phyloP scores from a whole-genome alignment of 2,888 invertebrate species.

The Acheta domesticus region DNA sequence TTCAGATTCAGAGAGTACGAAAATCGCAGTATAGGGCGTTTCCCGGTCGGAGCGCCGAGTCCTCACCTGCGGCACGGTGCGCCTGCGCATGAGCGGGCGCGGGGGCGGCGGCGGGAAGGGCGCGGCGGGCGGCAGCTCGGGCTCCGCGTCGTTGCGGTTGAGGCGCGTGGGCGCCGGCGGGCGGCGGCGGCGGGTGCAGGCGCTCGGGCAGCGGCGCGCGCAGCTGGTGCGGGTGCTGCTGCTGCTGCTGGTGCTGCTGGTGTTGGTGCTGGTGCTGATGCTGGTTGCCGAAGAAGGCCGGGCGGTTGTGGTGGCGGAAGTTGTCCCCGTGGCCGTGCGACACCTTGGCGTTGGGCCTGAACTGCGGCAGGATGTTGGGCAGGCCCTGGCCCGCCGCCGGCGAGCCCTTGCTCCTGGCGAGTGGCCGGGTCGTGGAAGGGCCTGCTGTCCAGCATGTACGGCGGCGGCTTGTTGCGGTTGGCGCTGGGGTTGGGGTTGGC shows the following conservation, averaged over 20 bases:
- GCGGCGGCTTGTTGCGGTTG: not conserved
- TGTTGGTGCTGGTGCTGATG: slow-evolving; percentile 38
- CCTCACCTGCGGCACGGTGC: slow-evolving; percentile 31
- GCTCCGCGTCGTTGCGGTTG: slow-evolving; percentile 43
- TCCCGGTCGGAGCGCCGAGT: no score
- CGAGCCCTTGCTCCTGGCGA: not conserved
- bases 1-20: no score
- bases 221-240: slow-evolving; percentile 40
- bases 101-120: slow-evolving; percentile 49
- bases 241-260: slow-evolving; percentile 32
- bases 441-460: not conserved
- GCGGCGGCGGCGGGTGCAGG: slow-evolving; percentile 52
- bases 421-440: not conserved
- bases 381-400: slow-evolving; percentile 43
- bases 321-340: slow-evolving; percentile 48
- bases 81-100: slow-evolving; percentile 39
- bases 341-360: slow-evolving; percentile 63
- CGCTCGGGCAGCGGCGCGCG: slow-evolving; percentile 45
- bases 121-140: slow-evolving; percentile 37
- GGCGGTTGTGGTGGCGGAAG: slow-evolving; percentile 37
- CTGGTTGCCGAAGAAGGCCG: slow-evolving; percentile 32
- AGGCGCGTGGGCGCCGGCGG: slow-evolving; percentile 42
- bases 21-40: no score
- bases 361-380: slow-evolving; percentile 69
- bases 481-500: slow-evolving; percentile 19